Evolutionary conservation across 2,113 vertebrate species (phyloP), one percentile per base, ranked within the genome.

Genomic region (Myxocyprinus asiaticus): DNA sequence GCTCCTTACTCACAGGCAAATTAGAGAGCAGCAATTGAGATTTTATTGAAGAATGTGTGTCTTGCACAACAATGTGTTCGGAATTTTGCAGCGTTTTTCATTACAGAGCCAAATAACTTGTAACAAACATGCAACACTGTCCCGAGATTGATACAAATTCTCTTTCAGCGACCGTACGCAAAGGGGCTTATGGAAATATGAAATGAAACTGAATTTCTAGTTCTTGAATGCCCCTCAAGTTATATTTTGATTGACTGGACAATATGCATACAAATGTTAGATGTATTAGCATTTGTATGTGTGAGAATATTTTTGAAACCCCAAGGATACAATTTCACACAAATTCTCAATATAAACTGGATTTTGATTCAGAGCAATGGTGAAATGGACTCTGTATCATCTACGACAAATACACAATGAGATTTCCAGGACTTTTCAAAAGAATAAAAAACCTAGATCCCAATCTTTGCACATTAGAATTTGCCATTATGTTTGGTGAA

Each of bases 1-100:
- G 12, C 55, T 79, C 56, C 77, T 59, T 79, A 82, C 82, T 82
- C 68, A 77, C 78, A 75, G 58, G 72, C 67, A 73, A 67, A 55
- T 73, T 68, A 64, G 47, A 67, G 77, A 85, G 76, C 70, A 14
- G 47, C 61, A 9, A 65, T 64, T 51, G 71, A 74, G 71, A 44
- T 74, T 74, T 74, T 48, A 74, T 63, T 15, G 61, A 76, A 63
- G 7, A 76, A 76, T 65, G 33, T 65, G 33, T n/a, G 14, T 65
- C 73, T 65, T n/a, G 61, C 61, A 53, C 73, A 63, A 76, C 61
- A 65, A 65, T 9, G 48, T 11, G 9, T 44, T 65, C 14, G 63
- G 14, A 53, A 50, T 53, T 76, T 76, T 42, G 61, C 61, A 64
- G 33, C 9, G 48, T 45, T n/a, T 61, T 73, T 73, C 56, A 61